Conservation (phyloP, 1,140 invertebrate species). For the Lucilia cuprina region DNA sequence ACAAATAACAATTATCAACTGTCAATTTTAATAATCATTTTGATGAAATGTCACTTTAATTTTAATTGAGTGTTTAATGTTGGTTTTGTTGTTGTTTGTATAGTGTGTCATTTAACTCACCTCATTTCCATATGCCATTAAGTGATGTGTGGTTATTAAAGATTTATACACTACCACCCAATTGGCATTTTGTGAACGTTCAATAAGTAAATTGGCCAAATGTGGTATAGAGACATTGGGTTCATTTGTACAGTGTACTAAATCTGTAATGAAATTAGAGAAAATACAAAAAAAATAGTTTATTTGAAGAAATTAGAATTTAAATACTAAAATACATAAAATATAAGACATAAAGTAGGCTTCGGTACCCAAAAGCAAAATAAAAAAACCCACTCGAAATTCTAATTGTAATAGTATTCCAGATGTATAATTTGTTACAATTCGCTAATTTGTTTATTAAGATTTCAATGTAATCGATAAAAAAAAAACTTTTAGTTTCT, state of each 20-base stretch:
- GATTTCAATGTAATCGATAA: too few relatives aligned
- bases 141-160: slow-evolving; percentile 97
- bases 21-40: too few relatives aligned
- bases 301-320: too few relatives aligned
- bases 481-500: too few relatives aligned
- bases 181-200: slow-evolving; percentile 95
- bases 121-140: slow-evolving; percentile 99
- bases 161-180: slow-evolving; percentile 99
- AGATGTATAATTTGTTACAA: too few relatives aligned
- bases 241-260: slow-evolving; percentile 99
- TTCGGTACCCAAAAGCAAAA: too few relatives aligned
- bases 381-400: too few relatives aligned
- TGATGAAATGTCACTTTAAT: neutral
- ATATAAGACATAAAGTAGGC: too few relatives aligned
- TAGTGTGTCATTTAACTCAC: slow-evolving; percentile 67
- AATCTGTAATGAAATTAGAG: slow-evolving; percentile 73
- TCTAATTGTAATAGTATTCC: too few relatives aligned
- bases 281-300: neutral
- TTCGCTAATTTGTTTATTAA: too few relatives aligned
- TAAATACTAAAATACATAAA: too few relatives aligned
- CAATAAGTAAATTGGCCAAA: slow-evolving; percentile 96
- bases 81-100: neutral
- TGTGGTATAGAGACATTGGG: slow-evolving; percentile 99
- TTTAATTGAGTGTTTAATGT: neutral
- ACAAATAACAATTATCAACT: neutral